A percentile compares a stretch with the other conserved stretches of the same genome.
phyloP scores from a whole-genome alignment of 2,113 vertebrate species.

The Hypanus sabinus region DNA sequence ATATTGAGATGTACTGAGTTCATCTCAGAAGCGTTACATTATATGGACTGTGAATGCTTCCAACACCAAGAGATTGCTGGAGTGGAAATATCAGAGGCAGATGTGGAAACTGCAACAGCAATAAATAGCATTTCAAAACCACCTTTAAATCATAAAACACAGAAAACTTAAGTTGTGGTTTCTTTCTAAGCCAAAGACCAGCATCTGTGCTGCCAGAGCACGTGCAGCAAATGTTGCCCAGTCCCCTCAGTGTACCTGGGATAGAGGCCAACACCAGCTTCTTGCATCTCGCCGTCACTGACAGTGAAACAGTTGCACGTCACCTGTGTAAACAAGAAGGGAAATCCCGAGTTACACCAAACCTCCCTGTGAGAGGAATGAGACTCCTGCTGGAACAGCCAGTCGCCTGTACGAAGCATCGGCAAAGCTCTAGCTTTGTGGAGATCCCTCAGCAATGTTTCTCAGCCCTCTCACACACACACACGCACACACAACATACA shows the following conservation, averaged over 20 bases:
- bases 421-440: too few relatives aligned
- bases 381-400: not conserved
- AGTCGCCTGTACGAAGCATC: not conserved
- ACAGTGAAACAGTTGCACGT: slow-evolving; percentile 93
- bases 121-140: not conserved
- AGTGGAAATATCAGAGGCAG: not conserved
- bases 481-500: too few relatives aligned
- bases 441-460: not conserved
- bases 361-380: too few relatives aligned
- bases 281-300: slow-evolving; percentile 90
- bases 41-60: not conserved
- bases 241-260: slow-evolving; percentile 67
- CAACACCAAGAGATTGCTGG: not conserved
- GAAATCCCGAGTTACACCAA: slow-evolving; percentile 42
- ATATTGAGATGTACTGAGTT: too few relatives aligned
- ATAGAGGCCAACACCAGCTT: slow-evolving; percentile 87
- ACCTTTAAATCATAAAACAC: not conserved
- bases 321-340: slow-evolving; percentile 68
- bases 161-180: not conserved
- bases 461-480: not conserved
- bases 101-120: not conserved
- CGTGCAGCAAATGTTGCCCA: not conserved
- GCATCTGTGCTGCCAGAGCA: not conserved
- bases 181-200: not conserved
- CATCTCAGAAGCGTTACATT: too few relatives aligned